Conservation (phyloP, 2,113 vertebrate genomes). For the Pedionomus torquatus region DNA sequence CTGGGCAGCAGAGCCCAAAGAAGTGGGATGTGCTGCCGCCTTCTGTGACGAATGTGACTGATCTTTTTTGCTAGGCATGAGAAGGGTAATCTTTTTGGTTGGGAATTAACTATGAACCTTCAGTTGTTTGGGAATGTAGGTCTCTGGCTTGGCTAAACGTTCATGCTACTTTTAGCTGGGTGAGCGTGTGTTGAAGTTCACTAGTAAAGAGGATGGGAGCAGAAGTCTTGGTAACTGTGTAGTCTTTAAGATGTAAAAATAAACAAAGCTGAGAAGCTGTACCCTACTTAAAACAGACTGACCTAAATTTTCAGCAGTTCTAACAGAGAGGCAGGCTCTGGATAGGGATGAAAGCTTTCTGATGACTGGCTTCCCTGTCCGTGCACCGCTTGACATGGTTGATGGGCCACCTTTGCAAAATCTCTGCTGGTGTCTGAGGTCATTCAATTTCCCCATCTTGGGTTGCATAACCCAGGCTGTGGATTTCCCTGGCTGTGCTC, state of each 20-base stretch:
- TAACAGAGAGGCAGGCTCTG: neutral
- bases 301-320: slow-evolving; percentile 47
- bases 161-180: slow-evolving; percentile 10
- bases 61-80: neutral
- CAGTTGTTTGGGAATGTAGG: neutral
- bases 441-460: rapidly evolving
- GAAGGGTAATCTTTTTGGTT: neutral
- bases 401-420: neutral
- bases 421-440: neutral
- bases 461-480: neutral
- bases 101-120: neutral
- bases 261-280: slow-evolving; percentile 56
- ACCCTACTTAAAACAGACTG: slow-evolving; percentile 61
- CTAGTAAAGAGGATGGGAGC: slow-evolving; percentile 18
- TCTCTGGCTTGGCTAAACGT: neutral
- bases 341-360: neutral
- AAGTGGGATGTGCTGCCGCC: slow-evolving; percentile 8
- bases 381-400: rapidly evolving
- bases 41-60: slow-evolving; percentile 22
- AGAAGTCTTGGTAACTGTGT: slow-evolving; percentile 15
- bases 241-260: slow-evolving; percentile 53
- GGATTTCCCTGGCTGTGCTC: neutral
- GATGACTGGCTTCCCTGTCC: neutral
- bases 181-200: neutral
- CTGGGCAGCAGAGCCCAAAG: neutral